Base-by-base conservation (phyloP, 2,797 vertebrate genomes). In the Arremon aurantiirostris region DNA sequence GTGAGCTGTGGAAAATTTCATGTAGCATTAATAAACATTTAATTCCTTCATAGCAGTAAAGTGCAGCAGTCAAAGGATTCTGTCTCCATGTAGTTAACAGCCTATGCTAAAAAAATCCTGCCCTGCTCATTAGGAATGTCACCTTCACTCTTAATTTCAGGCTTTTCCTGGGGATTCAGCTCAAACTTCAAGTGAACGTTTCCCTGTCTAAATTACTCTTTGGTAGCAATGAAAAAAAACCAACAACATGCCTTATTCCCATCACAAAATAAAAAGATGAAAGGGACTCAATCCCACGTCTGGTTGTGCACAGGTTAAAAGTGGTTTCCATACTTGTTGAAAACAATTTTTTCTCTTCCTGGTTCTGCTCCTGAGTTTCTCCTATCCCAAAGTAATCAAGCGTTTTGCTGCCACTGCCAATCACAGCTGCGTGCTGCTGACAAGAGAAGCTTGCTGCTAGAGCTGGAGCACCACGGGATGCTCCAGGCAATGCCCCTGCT, bases 401-500 rank as follows among this genome's bases (percentile, higher is more conserved):
- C 3, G 0, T 89, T 83, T 73, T 64, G 59, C 86, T 94, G 86
- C 83, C 92, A 77, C 92, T 93, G 92, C 92, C 94, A 69, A 71
- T 95, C 87, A 81, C 69, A 61, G 11, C 69, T 71, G 30, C n/a
- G 57, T 79, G 86, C 88, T 79, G 70, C 70, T 95, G 95, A 95
- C 90, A 86, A 94, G 86, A 73, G 88, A 52, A 94, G 81, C 3
- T 16, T 65, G 53, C 80, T 0, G 12, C 73, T 78, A 3, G 69
- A 93, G 82, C 32, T 65, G 63, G 49, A 84, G 49, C 93, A 84
- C 86, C 78, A 81, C 80, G 10, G 94, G 88, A 79, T 90, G 93
- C 93, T 91, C 8, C 3, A 86, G 95, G 94, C 93, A 85, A 82
- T 73, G 86, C 85, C 75, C 93, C 94, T 69, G 83, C 83, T 86